These are phyloP conservation scores for Cladopsammia gracilis DNA, from an alignment of 64 coral and sea anemone genomes.

Conservation along the genomic window DNA sequence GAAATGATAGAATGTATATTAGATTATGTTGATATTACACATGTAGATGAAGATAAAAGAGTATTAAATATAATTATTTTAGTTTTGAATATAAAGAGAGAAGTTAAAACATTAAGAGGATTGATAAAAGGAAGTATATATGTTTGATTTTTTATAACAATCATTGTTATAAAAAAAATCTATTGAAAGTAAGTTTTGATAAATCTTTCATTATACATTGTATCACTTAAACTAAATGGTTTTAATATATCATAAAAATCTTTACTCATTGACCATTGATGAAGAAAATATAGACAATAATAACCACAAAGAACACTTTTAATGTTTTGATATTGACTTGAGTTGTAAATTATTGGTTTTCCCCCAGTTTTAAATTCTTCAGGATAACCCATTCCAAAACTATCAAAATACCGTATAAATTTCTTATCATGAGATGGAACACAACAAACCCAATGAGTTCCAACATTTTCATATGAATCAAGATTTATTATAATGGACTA, in stretches of 20 bases:
- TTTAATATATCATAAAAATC: not conserved
- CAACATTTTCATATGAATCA: not conserved
- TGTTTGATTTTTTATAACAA: no score
- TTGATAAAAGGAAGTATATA: no score
- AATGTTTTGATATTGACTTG: not conserved
- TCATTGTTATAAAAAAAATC: no score
- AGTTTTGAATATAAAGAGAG: no score
- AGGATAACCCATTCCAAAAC: not conserved
- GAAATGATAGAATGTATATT: no score
- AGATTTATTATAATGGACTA: not conserved
- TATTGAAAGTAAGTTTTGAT: no score
- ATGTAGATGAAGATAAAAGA: no score
- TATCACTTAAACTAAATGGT: not conserved
- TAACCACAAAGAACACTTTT: not conserved
- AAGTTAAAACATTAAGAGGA: no score
- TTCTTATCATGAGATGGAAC: not conserved
- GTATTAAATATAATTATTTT: no score
- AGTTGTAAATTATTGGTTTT: not conserved
- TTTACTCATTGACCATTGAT: not conserved
- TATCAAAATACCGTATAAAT: not conserved
- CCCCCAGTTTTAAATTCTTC: not conserved
- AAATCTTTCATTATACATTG: no score
- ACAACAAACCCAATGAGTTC: not conserved
- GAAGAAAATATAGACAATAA: not conserved
- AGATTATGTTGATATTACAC: no score